Percentiles rank a stretch among this genome's conserved stretches.
These are phyloP conservation scores for Gracilinanus agilis DNA, from an alignment of 2,113 vertebrate genomes.

Conservation along the genomic window DNA sequence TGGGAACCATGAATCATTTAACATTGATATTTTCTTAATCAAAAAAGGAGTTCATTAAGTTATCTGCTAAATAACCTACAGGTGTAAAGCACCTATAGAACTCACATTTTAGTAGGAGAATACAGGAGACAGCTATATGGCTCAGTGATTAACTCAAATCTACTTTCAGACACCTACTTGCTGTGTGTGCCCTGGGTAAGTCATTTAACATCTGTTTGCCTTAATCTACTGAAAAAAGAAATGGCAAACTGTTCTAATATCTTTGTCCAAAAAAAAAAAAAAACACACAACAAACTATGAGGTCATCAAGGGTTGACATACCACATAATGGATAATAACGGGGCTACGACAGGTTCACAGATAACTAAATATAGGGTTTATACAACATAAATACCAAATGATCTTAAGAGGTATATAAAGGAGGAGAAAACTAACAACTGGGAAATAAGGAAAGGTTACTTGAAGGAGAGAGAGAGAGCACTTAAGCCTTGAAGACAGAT, in stretches of 20 bases:
- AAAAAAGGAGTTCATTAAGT: neutral
- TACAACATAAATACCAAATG: neutral
- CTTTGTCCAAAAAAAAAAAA: neutral
- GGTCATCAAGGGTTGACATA: neutral
- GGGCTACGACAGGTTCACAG: neutral
- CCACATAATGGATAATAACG: neutral
- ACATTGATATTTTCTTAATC: conserved; percentile 9
- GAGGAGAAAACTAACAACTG: neutral
- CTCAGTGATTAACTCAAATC: neutral
- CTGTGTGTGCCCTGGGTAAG: neutral
- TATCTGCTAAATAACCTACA: neutral
- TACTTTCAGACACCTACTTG: neutral
- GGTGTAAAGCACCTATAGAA: neutral
- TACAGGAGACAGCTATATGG: neutral
- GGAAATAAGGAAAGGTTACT: neutral
- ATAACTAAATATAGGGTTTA: neutral
- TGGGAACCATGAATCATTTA: neutral
- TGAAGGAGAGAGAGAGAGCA: neutral
- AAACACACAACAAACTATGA: neutral
- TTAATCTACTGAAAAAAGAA: neutral
- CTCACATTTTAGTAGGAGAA: neutral
- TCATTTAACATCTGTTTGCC: no score
- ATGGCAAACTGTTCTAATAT: neutral
- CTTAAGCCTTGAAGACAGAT: neutral
- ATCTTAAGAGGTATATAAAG: neutral